A percentile compares a stretch with the other conserved stretches of the same genome.
These are phyloP conservation scores for Engraulis encrasicolus DNA, from an alignment of 2,113 vertebrate species.

Conservation along the genomic window DNA sequence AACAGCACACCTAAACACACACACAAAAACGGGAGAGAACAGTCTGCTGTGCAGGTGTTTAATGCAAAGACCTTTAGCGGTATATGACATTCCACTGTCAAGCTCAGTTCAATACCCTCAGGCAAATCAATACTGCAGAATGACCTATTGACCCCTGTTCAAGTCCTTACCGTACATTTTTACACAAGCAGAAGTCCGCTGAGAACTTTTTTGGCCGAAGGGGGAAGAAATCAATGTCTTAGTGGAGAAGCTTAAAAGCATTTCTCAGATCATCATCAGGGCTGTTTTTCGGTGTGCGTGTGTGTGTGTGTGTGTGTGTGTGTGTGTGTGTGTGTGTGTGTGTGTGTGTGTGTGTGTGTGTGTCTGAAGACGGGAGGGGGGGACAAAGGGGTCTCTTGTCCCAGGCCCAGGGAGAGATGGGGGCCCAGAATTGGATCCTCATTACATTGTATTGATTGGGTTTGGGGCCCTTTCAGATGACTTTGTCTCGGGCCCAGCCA, in stretches of 20 bases:
- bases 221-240: background rate
- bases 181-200: background rate
- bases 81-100: background rate
- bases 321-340: conserved; percentile 5
- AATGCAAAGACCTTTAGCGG: background rate
- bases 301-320: background rate
- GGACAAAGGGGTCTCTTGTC: too few relatives aligned
- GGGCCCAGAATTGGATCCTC: too few relatives aligned
- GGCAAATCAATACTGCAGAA: too few relatives aligned
- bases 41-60: background rate
- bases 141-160: background rate
- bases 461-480: too few relatives aligned
- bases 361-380: too few relatives aligned
- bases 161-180: background rate
- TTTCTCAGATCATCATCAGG: too few relatives aligned
- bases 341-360: conserved; percentile 6
- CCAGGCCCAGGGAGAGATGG: too few relatives aligned
- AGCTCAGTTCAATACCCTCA: too few relatives aligned
- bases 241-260: too few relatives aligned
- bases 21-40: background rate
- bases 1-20: background rate
- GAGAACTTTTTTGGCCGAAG: background rate
- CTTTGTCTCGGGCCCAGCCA: too few relatives aligned
- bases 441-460: too few relatives aligned
- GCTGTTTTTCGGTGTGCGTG: too few relatives aligned